These are phyloP conservation scores for Hylaea fasciaria DNA, from an alignment of 2,888 invertebrate genomes.

Conservation along the genomic window DNA sequence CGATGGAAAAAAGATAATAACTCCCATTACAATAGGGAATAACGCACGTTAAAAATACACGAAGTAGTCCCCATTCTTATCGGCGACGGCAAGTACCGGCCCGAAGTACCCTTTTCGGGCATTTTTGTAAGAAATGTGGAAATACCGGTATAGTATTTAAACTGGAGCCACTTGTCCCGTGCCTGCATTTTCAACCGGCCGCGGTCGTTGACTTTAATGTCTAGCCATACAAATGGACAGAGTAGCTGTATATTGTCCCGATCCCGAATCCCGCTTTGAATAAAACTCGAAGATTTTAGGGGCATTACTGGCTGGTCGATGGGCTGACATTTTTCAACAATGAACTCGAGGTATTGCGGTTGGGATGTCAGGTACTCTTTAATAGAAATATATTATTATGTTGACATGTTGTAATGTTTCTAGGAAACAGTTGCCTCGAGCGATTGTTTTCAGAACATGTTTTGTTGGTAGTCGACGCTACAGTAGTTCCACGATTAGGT, in stretches of 20 bases:
- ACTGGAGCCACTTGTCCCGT: slow-evolving; percentile 19
- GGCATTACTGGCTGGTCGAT: neutral
- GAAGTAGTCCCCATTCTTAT: neutral
- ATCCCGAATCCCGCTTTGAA: neutral
- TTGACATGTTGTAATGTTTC: no score
- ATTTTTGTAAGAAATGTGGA: slow-evolving; percentile 21
- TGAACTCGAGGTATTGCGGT: no score
- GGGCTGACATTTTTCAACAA: no score
- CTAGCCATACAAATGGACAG: slow-evolving; percentile 3
- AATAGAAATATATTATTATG: no score
- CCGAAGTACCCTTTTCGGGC: neutral
- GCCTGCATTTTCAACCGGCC: slow-evolving; percentile 17
- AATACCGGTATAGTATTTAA: slow-evolving; percentile 24
- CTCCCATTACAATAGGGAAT: no score
- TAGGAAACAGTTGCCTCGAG: no score
- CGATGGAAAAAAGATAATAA: no score
- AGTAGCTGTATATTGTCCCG: neutral
- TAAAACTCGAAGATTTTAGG: neutral
- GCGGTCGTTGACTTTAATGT: slow-evolving; percentile 12
- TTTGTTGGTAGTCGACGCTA: no score
- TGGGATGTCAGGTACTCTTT: no score
- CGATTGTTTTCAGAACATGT: no score
- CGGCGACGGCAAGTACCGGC: neutral
- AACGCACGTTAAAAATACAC: no score
- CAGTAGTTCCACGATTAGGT: no score